Conservation (phyloP, 2,888 invertebrate species). For the Pomacea canaliculata region DNA sequence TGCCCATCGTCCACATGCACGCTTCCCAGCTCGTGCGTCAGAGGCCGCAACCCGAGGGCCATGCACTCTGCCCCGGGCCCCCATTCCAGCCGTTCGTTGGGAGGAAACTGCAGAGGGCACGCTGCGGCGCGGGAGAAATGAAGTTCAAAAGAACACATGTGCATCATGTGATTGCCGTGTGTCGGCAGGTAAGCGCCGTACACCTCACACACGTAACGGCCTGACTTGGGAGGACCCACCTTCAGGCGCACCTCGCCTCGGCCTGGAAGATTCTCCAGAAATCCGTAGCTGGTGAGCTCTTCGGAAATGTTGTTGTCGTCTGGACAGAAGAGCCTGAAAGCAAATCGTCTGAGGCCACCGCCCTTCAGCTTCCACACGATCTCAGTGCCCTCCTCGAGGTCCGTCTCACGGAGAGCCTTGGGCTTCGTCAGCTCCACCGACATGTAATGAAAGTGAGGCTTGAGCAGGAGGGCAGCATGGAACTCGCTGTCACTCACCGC, state of each 20-base stretch:
- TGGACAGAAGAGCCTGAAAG: slow-evolving; percentile 16
- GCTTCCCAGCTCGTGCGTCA: slow-evolving; percentile 51
- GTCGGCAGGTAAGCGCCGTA: slow-evolving; percentile 48
- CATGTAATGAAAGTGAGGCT: slow-evolving; percentile 41
- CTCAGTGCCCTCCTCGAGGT: slow-evolving; percentile 33
- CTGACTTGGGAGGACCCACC: slow-evolving; percentile 47
- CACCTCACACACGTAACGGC: slow-evolving; percentile 50
- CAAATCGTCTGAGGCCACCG: slow-evolving; percentile 3
- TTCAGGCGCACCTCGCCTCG: slow-evolving; percentile 40
- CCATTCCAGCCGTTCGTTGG: slow-evolving; percentile 62
- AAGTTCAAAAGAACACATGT: slow-evolving; percentile 47
- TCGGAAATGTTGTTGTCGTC: neutral
- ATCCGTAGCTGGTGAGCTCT: slow-evolving; percentile 37
- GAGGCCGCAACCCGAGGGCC: slow-evolving; percentile 51
- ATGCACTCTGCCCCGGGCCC: slow-evolving; percentile 59
- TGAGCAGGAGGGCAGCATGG: slow-evolving; percentile 41
- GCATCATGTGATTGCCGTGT: slow-evolving; percentile 37
- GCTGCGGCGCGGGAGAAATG: slow-evolving; percentile 38
- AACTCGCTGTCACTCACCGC: slow-evolving; percentile 48
- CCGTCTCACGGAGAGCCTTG: slow-evolving; percentile 7
- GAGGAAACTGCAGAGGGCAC: slow-evolving; percentile 50
- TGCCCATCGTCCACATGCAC: slow-evolving; percentile 54
- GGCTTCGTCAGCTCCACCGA: slow-evolving; percentile 10
- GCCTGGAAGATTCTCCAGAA: slow-evolving; percentile 47
- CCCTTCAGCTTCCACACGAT: slow-evolving; percentile 17